A percentile compares a stretch with the other conserved stretches of the same genome.
phyloP scores from a whole-genome alignment of 2,888 invertebrate genomes.

The Lycia hirtaria region DNA sequence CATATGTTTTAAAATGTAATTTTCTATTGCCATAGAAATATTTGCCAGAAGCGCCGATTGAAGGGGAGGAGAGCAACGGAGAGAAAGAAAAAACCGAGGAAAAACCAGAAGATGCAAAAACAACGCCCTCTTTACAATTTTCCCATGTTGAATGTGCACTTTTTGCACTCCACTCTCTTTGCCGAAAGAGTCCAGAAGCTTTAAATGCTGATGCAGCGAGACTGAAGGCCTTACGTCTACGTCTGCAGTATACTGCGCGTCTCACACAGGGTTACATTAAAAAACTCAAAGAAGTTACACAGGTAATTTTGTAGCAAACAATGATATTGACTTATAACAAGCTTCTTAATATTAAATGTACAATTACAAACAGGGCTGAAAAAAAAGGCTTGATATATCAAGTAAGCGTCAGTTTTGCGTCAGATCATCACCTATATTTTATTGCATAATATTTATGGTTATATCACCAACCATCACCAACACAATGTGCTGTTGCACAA shows the following conservation, averaged over 20 bases:
- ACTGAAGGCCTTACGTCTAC: conserved; percentile 93
- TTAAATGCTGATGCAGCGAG: conserved; percentile 89
- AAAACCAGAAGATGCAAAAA: conserved; percentile 65
- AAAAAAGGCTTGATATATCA: too few species aligned
- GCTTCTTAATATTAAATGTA: background rate
- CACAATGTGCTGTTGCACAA: too few species aligned
- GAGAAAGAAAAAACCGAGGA: conserved; percentile 80
- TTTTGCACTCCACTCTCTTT: conserved; percentile 91
- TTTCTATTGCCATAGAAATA: conserved; percentile 86
- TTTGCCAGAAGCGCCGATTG: conserved; percentile 94
- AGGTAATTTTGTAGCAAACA: too few species aligned
- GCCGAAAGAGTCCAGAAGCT: conserved; percentile 91
- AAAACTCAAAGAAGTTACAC: conserved; percentile 88
- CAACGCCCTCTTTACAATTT: conserved; percentile 95
- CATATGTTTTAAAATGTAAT: background rate
- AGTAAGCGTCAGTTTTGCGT: too few species aligned
- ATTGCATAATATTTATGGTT: too few species aligned
- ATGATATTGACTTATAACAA: too few species aligned
- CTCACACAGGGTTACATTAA: conserved; percentile 94
- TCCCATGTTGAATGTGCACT: conserved; percentile 97
- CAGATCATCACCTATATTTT: too few species aligned
- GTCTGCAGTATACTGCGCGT: conserved; percentile 96
- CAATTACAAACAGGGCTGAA: too few species aligned
- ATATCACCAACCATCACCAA: too few species aligned
- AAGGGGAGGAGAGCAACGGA: conserved; percentile 74